These are phyloP conservation scores for Tadarida brasiliensis DNA, from an alignment of 2,797 vertebrate species.

Conservation along the genomic window DNA sequence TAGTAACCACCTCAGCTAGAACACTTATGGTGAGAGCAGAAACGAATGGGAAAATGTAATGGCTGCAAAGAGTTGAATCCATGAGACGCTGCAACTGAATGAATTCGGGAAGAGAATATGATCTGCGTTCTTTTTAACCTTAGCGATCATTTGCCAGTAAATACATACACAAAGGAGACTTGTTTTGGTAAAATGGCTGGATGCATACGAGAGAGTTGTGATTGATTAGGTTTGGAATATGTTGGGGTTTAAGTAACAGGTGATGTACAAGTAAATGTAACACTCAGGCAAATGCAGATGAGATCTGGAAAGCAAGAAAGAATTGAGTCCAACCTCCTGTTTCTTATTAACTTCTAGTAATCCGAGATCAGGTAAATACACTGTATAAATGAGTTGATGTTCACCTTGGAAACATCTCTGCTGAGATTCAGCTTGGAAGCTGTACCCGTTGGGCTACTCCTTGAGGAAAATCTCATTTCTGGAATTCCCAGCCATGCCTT, in stretches of 20 bases:
- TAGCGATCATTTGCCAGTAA: background rate
- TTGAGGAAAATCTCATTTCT: background rate
- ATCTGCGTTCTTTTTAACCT: background rate
- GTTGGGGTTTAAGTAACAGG: background rate
- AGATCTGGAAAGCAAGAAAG: background rate
- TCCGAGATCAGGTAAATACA: background rate
- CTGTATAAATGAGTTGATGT: background rate
- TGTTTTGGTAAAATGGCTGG: background rate
- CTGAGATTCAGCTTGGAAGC: background rate
- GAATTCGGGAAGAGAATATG: background rate
- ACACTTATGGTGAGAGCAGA: background rate
- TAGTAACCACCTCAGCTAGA: background rate
- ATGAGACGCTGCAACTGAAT: background rate
- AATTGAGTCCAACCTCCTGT: background rate
- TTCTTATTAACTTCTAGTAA: background rate
- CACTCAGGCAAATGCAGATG: background rate
- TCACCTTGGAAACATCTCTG: background rate
- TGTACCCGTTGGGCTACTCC: background rate
- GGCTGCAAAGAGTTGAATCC: background rate
- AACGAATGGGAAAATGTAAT: background rate
- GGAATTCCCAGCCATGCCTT: background rate
- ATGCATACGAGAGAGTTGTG: background rate
- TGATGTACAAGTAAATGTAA: background rate
- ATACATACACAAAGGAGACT: background rate
- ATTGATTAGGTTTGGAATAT: background rate